Base-by-base conservation (phyloP, 2,113 vertebrate genomes). In the Steatornis caripensis region DNA sequence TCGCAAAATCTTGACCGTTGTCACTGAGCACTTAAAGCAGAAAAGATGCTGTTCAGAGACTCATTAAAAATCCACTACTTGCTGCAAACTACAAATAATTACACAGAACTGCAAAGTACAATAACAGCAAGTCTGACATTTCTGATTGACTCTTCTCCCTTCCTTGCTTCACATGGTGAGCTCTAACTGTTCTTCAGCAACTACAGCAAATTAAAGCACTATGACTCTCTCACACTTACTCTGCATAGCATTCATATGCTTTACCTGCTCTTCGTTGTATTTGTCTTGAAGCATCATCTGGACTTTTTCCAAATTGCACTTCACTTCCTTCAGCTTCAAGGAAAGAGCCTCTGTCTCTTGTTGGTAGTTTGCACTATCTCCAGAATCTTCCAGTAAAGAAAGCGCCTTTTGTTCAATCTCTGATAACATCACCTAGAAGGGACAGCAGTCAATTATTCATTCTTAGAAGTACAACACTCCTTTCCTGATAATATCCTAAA, bases 331-430 rank as follows among this genome's bases (percentile, higher is more conserved):
- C 84, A 99, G 98, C 94, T 98, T 99, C 89, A 97, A 80, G 57
- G 98, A 98, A 65, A 99, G 98, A 9, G 94, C 93, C 90, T 99
- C 98, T 0, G 97, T 98, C 61, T 98, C 98, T 20, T 98, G 97
- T 15, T 98, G 98, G 41, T 97, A 93, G 61, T 96, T 85, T 71
- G 84, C 86, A 21, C 82, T 86, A 29, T 94, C 96, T 97, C 93
- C 97, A 88, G 84, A 97, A 15, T 91, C 85, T 45, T 98, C 97
- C 43, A 98, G 87, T 71, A 99, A 91, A 72, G 75, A 93, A 78
- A 93, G 85, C 5, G 99, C 97, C 88, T 98, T 99, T 96, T 98
- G 98, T 96, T 99, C 99, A 46, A 99, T 98, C 96, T 99, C 99
- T 88, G 98, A 97, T 90, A 99, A 98, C 98, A 98, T 98, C 62